Evolutionary conservation across 2,797 vertebrate species (phyloP).

Genomic region (Manis pentadactyla): DNA sequence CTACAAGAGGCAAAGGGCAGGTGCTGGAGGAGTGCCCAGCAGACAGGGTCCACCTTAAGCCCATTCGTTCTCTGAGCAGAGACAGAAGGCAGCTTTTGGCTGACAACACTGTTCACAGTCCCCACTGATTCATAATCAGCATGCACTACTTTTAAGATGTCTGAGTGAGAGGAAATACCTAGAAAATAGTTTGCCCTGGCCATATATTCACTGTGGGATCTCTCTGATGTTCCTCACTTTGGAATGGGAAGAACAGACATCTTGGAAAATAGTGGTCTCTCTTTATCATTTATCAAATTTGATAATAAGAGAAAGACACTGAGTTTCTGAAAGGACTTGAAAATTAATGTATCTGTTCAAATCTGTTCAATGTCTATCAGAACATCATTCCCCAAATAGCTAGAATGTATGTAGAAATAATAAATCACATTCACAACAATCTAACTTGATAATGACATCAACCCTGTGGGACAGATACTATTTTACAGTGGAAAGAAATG

Average conservation of each 20-base stretch:
- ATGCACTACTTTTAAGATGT: not conserved
- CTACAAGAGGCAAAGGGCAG: not conserved
- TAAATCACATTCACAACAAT: not conserved
- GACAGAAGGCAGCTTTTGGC: not conserved
- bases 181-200: not conserved
- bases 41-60: not conserved
- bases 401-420: not conserved
- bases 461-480: not conserved
- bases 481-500: slow-evolving; percentile 23
- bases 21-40: not conserved
- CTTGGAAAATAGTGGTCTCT: not conserved
- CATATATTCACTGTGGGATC: not conserved
- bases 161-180: not conserved
- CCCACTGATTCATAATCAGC: not conserved
- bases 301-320: not conserved
- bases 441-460: not conserved
- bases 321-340: slow-evolving; percentile 29
- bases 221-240: not conserved
- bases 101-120: not conserved
- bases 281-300: slow-evolving; percentile 9
- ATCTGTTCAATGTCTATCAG: not conserved
- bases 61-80: not conserved
- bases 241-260: not conserved
- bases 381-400: slow-evolving; percentile 36
- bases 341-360: not conserved